Base-by-base conservation (phyloP, 2,888 invertebrate genomes). In the Amphimallon solstitiale region DNA sequence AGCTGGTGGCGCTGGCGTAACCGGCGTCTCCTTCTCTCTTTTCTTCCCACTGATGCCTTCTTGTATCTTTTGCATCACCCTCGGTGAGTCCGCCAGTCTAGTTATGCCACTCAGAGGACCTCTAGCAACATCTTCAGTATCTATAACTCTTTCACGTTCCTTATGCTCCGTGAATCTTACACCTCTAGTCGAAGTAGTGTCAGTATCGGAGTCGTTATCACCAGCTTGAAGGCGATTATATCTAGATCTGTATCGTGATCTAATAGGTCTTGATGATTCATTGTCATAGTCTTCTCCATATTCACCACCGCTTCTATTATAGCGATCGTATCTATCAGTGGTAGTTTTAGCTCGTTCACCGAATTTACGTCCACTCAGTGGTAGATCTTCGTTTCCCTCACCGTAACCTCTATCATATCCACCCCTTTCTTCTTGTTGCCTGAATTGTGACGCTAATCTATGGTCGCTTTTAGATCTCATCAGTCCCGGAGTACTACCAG, bases 401-500 rank as follows among this genome's bases (percentile, higher is more conserved):
- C 84, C 85, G 74, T 87, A 89, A 51, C 88, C 87, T 71, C 80
- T 75, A 29, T 81, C 82, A 12, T 61, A 61, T 40, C 79, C 74
- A 19, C 86, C 86, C 34, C 87, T 63, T 77, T 93, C 92, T 80
- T 94, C 93, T 80, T 94, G 93, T 77, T 93, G 92, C 35, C 95
- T 88, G 83, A 94, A 95, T 78, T 95, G 95, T 0, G 93, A 85
- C 3, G 95, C 94, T 68, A 97, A 84, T 40, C 96, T 88, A 81
- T 96, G 96, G 79, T 97, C 96, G 80, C 95, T 95, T 82, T 97
- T 96, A 69, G 95, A 95, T 71, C 96, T 86, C 88, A 95, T 95
- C 14, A 97, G 84, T 0, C 95, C 95, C 46, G 92, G 92, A 4
- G 86, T 85, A 40, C 84, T 83, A 40, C 84, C 83, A 10, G 88